These are phyloP conservation scores for Drosophila kikkawai DNA, from an alignment of 1,140 invertebrate species.

Conservation along the genomic window DNA sequence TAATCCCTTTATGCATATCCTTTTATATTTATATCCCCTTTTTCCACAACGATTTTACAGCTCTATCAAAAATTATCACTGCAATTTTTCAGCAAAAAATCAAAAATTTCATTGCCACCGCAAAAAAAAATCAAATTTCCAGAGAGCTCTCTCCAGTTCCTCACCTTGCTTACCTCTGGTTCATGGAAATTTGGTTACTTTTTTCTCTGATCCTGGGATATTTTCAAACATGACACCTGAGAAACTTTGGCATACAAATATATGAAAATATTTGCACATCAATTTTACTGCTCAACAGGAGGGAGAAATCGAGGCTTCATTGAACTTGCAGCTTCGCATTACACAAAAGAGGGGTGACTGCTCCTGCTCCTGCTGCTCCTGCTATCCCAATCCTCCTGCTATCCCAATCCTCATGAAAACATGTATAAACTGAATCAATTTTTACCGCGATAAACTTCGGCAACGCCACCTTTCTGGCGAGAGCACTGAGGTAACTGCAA, in stretches of 20 bases:
- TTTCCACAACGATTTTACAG: constrained; percentile 16
- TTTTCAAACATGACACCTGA: constrained; percentile 79
- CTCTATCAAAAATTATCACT: constrained; percentile 36
- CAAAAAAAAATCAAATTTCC: constrained; percentile 58
- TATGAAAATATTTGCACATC: constrained; percentile 82
- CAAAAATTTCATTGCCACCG: constrained; percentile 43
- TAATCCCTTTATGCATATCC: neutral
- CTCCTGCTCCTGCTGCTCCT: neutral
- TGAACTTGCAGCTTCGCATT: constrained; percentile 74
- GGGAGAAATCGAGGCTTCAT: constrained; percentile 65
- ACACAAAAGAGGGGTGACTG: constrained; percentile 41
- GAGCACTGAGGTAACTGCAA: constrained; percentile 60
- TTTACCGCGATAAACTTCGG: constrained; percentile 73
- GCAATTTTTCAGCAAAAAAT: constrained; percentile 30
- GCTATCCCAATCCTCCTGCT: constrained; percentile 8
- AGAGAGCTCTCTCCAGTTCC: constrained; percentile 3
- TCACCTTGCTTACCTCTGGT: neutral
- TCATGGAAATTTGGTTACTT: constrained; percentile 33
- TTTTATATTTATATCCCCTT: neutral
- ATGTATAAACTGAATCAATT: constrained; percentile 77
- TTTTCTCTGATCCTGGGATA: constrained; percentile 41
- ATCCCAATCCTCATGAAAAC: constrained; percentile 27
- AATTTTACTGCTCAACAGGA: constrained; percentile 51
- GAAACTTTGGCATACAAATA: constrained; percentile 78
- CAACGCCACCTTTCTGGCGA: constrained; percentile 65